Evolutionary conservation across 2,113 vertebrate species (phyloP).

Genomic region (Salvator merianae): DNA sequence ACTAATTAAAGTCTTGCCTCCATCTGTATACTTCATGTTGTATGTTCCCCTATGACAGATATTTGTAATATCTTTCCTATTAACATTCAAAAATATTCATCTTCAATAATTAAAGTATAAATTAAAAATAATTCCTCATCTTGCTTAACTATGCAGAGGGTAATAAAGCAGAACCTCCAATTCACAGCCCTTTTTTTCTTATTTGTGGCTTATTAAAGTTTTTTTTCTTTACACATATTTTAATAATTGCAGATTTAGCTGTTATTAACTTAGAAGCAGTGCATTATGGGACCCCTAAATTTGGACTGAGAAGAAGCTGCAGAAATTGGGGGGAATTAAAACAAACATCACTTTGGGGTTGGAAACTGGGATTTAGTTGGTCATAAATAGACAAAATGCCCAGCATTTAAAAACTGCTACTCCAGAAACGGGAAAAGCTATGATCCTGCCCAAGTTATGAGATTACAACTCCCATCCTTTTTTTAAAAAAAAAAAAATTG

Average conservation of each 20-base stretch:
- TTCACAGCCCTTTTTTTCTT: neutral
- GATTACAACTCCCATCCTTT: too few species aligned
- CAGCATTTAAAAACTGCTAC: neutral
- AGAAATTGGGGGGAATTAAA: neutral
- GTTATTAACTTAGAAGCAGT: neutral
- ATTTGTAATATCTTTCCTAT: slow-evolving; percentile 61
- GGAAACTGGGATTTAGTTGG: neutral
- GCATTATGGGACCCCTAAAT: neutral
- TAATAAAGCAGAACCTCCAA: slow-evolving; percentile 21
- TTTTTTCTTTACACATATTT: slow-evolving; percentile 14
- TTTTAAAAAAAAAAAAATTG: too few species aligned
- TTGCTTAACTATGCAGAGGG: slow-evolving; percentile 26
- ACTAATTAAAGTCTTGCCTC: slow-evolving; percentile 48
- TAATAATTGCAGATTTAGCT: neutral
- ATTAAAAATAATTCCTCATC: slow-evolving; percentile 31
- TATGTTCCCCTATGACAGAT: slow-evolving; percentile 66
- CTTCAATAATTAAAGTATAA: slow-evolving; percentile 32
- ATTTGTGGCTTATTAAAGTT: slow-evolving; percentile 12
- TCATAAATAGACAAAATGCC: neutral
- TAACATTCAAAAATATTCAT: slow-evolving; percentile 61
- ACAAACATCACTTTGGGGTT: neutral
- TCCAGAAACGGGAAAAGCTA: neutral
- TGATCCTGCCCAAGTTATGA: too few species aligned
- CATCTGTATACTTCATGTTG: slow-evolving; percentile 31
- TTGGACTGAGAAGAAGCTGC: neutral